A percentile compares a stretch with the other conserved stretches of the same genome.
Conservation (phyloP, 1,140 invertebrate species). For the Drosophila kurseongensis region DNA sequence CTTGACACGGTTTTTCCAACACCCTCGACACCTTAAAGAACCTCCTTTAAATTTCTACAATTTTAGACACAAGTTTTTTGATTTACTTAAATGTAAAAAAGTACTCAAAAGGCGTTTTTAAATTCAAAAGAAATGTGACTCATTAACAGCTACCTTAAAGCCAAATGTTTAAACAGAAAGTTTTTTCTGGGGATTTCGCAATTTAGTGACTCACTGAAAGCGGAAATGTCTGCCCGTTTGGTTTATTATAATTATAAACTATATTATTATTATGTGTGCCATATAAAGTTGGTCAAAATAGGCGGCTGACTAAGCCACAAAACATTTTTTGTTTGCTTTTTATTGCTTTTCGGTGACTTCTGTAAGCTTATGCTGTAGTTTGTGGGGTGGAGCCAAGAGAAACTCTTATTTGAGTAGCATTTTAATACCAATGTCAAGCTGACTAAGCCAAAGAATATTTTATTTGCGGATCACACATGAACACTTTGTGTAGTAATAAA, state of each 20-base stretch:
- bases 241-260: conserved; percentile 58
- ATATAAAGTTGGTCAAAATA: conserved; percentile 35
- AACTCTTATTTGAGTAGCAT: background rate
- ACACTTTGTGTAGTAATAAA: too few species aligned
- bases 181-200: conserved; percentile 16
- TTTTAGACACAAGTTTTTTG: conserved; percentile 35
- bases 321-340: conserved; percentile 11
- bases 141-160: conserved; percentile 13
- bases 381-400: conserved; percentile 10
- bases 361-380: conserved; percentile 3
- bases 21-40: conserved; percentile 12
- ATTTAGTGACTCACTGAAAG: conserved; percentile 29
- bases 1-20: conserved; percentile 73
- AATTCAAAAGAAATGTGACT: background rate
- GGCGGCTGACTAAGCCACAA: conserved; percentile 32
- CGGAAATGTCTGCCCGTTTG: conserved; percentile 51
- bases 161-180: conserved; percentile 15
- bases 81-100: conserved; percentile 48
- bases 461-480: conserved; percentile 3
- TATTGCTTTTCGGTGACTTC: conserved; percentile 9
- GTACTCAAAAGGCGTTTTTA: background rate
- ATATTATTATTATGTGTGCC: conserved; percentile 56
- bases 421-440: conserved; percentile 5
- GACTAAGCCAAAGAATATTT: conserved; percentile 5
- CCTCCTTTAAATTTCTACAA: conserved; percentile 1